phyloP scores from a whole-genome alignment of 2,797 vertebrate genomes.

The Tapirus indicus region DNA sequence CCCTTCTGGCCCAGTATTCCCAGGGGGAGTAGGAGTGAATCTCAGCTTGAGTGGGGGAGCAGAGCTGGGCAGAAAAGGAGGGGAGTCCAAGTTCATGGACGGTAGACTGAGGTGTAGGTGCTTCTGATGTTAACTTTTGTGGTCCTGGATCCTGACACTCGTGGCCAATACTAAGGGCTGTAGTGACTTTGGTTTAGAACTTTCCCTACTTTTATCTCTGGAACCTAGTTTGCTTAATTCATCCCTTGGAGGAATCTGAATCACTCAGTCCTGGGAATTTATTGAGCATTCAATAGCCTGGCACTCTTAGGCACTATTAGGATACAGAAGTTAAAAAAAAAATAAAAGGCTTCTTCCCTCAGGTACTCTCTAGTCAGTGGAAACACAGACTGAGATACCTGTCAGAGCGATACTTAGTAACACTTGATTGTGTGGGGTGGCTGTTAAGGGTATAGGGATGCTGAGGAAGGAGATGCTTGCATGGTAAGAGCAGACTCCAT shows the following conservation, averaged over 20 bases:
- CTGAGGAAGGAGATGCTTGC: not conserved
- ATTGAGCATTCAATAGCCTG: not conserved
- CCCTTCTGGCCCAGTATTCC: not conserved
- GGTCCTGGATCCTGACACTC: not conserved
- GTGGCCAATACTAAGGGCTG: not conserved
- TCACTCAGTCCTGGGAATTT: not conserved
- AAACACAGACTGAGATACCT: not conserved
- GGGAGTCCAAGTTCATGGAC: not conserved
- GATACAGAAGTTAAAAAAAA: not conserved
- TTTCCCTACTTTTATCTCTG: not conserved
- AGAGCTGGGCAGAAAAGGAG: conserved; percentile 20
- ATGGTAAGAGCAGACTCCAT: not conserved
- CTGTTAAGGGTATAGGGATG: no score
- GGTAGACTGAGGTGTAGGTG: not conserved
- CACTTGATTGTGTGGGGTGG: not conserved
- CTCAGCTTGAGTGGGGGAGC: not conserved
- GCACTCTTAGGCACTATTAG: not conserved
- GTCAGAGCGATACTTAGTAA: not conserved
- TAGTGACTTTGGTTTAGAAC: not conserved
- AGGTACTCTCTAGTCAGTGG: not conserved
- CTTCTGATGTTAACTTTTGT: conserved; percentile 54
- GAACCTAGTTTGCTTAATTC: not conserved
- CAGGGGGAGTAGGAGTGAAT: not conserved
- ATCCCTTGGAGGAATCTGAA: not conserved
- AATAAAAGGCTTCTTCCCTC: not conserved